Evolutionary conservation across 2,888 invertebrate species (phyloP), one percentile per base, ranked within the genome.

Genomic region (Heteropelma amictum): DNA sequence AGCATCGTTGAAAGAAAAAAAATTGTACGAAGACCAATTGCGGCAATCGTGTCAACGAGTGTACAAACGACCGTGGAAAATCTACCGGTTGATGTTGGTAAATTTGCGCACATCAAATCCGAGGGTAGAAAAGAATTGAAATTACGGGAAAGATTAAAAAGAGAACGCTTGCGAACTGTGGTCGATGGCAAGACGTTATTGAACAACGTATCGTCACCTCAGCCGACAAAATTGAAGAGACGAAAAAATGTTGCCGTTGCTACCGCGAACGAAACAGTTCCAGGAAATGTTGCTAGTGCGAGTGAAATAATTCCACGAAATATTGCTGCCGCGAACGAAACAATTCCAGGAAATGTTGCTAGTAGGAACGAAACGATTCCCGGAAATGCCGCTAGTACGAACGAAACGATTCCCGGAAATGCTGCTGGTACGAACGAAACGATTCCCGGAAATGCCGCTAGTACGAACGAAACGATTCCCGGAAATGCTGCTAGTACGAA

Each of bases 71-170:
- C 14, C 19, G 6, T 38, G 28, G 21, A 45, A 3, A 60, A 60
- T 19, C 17, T 33, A 0, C 26, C 38, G 3, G 49, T n/a, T n/a
- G 68, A 68, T 0, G 49, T 51, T 2, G 75, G 72, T 0, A 86
- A 82, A 71, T 85, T 86, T 14, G 80, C 82, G 19, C 83, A 84
- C 28, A 85, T 87, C 23, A 84, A 84, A 47, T 87, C 86, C 1
- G 86, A 87, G 61, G 84, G 87, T 10, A 68, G 72, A 1, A 87
- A 85, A 45, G 87, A 87, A 60, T 51, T 86, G 40, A 86, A 85
- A 54, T 58, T 87, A 0, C 86, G 83, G 2, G 82, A 83, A 56
- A 76, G 56, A 63, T 38, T 68, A 40, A 54, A 12, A 30, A 70
- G 33, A 73, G 68, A 19, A 42, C 60, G 26, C 1, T 51, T 12